Percentiles rank a stretch among this genome's conserved stretches.
These are phyloP conservation scores for Tethea ocularis DNA, from an alignment of 2,888 invertebrate species.

Conservation along the genomic window DNA sequence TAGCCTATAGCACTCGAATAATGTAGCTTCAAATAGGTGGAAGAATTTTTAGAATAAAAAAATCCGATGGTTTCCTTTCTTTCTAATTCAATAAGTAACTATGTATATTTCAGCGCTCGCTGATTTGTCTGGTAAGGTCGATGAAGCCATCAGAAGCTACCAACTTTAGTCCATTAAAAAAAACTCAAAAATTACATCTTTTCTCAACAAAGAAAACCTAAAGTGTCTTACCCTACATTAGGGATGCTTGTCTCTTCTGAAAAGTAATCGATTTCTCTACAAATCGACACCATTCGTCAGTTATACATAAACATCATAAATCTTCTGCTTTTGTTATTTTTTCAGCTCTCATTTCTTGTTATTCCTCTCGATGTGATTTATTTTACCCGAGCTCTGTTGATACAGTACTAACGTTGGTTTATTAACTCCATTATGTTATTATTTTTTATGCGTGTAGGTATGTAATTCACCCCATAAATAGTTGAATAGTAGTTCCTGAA, in stretches of 20 bases:
- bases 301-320: constrained; percentile 63
- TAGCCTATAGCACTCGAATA: too few relatives aligned
- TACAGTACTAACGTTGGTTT: constrained; percentile 3
- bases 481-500: neutral
- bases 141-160: too few relatives aligned
- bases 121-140: too few relatives aligned
- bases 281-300: constrained; percentile 42
- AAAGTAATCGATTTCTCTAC: neutral
- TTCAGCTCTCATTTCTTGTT: constrained; percentile 3
- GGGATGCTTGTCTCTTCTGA: constrained; percentile 23
- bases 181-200: too few relatives aligned
- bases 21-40: too few relatives aligned
- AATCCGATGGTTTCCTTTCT: too few relatives aligned
- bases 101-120: too few relatives aligned
- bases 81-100: too few relatives aligned
- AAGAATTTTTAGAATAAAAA: too few relatives aligned
- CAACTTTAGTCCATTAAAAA: too few relatives aligned
- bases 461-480: too few relatives aligned
- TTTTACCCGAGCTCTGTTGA: constrained; percentile 5
- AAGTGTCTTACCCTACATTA: constrained; percentile 31
- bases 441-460: neutral
- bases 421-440: constrained; percentile 13
- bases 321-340: constrained; percentile 31
- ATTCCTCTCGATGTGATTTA: constrained; percentile 14
- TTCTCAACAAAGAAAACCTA: neutral